These are phyloP conservation scores for Pseudoatta argentina DNA, from an alignment of 1,140 invertebrate genomes.

Conservation along the genomic window DNA sequence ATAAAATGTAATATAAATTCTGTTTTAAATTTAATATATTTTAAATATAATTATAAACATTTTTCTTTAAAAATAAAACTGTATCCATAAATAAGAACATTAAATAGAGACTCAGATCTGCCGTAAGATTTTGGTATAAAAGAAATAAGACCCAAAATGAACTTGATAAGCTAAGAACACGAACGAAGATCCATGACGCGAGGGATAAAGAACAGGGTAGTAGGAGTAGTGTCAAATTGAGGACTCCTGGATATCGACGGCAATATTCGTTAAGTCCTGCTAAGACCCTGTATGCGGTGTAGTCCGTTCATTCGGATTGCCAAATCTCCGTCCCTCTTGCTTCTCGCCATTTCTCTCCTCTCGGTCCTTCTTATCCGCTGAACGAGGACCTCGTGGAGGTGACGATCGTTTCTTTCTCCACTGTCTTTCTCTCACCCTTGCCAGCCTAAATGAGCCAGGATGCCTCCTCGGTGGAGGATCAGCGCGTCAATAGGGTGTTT, in stretches of 20 bases:
- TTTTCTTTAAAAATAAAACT: neutral
- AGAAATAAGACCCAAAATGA: conserved; percentile 72
- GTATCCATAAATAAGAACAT: neutral
- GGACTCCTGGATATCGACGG: conserved; percentile 79
- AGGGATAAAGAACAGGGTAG: conserved; percentile 72
- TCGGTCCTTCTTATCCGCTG: conserved; percentile 52
- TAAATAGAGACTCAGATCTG: conserved; percentile 6
- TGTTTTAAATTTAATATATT: neutral
- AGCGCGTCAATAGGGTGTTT: conserved; percentile 83
- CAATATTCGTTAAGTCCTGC: conserved; percentile 84
- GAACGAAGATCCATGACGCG: conserved; percentile 52
- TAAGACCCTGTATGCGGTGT: conserved; percentile 78
- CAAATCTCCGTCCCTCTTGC: conserved; percentile 68
- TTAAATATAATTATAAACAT: too few species aligned
- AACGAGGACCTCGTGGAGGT: conserved; percentile 32
- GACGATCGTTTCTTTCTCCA: conserved; percentile 64
- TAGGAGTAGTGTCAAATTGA: conserved; percentile 61
- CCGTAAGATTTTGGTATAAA: conserved; percentile 28
- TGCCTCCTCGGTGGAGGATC: conserved; percentile 76
- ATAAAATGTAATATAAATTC: neutral
- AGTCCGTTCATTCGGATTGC: conserved; percentile 78
- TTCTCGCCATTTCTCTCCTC: conserved; percentile 29
- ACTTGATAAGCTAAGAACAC: conserved; percentile 61
- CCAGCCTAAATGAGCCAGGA: conserved; percentile 14
- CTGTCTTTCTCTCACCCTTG: conserved; percentile 65